Percentiles rank a stretch among this genome's conserved stretches.
Evolutionary conservation across 2,888 invertebrate species (phyloP).

Genomic region (Alcis repandata): DNA sequence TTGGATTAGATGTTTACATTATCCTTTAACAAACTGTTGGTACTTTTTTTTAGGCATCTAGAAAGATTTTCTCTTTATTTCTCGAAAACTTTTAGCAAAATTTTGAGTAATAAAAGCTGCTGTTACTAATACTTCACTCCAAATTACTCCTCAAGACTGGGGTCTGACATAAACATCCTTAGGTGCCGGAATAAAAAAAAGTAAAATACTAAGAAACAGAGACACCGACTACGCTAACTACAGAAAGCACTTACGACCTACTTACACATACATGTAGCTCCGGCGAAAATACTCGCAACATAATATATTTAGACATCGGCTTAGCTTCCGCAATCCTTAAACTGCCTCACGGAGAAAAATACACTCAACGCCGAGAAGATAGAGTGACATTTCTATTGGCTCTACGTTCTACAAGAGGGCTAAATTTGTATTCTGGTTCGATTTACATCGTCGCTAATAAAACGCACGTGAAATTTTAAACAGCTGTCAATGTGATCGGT

Average conservation of each 20-base stretch:
- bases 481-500: slow-evolving; percentile 50
- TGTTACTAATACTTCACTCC: neutral
- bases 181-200: slow-evolving; percentile 20
- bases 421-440: slow-evolving; percentile 56
- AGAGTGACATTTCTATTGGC: slow-evolving; percentile 47
- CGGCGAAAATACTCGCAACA: slow-evolving; percentile 58
- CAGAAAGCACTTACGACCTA: slow-evolving; percentile 54
- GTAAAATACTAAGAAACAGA: slow-evolving; percentile 37
- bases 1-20: neutral
- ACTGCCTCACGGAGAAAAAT: slow-evolving; percentile 43
- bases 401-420: slow-evolving; percentile 37
- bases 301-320: slow-evolving; percentile 66
- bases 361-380: slow-evolving; percentile 37
- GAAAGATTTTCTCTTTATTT: no score
- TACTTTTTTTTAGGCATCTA: no score
- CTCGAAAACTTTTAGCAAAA: neutral
- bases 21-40: neutral
- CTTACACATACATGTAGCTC: slow-evolving; percentile 54
- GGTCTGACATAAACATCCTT: slow-evolving; percentile 15
- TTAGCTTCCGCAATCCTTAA: slow-evolving; percentile 66
- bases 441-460: slow-evolving; percentile 59
- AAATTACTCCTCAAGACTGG: slow-evolving; percentile 13
- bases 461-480: slow-evolving; percentile 59
- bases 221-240: slow-evolving; percentile 46
- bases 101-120: slow-evolving; percentile 2